Evolutionary conservation across 1,140 invertebrate species (phyloP), one percentile per base, ranked within the genome.

Genomic region (Cherax destructor): DNA sequence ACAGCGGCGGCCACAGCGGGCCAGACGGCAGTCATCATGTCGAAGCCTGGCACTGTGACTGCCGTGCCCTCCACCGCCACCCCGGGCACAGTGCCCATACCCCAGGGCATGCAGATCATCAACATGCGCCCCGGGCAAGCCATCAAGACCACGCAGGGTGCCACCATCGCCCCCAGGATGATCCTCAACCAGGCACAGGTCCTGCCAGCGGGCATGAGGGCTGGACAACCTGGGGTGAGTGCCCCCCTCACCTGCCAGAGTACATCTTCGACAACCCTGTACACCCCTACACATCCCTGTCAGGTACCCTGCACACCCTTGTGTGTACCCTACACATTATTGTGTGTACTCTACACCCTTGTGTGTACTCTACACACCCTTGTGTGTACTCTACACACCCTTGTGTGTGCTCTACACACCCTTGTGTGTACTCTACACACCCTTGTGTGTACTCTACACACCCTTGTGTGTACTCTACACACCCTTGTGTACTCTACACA

Each of bases 11-110:
- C 79, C 5, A 18, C 78, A 30, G 78, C 49, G 65, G 83, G 83
- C 65, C 89, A 91, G 83, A 74, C 84, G 83, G 85, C 90, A 72
- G 90, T 91, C 77, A 91, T 91, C 84, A 91, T 91, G 90, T 91
- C 90, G 69, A 91, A 91, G 79, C 90, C 90, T 52, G 90, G 90
- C 78, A 86, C 90, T n/a, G 90, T 91, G 90, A 83, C 90, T 74
- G 84, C 90, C 65, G 90, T 87, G 85, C 84, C 90, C 83, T 59
- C 84, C 76, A 83, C 77, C 41, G 84, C 65, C 77, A 72, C 84
- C 84, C 83, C 84, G 3, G 90, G 90, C 69, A 83, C 77, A 3
- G 90, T 91, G 84, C 61, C 90, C 50, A 77, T 86, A 0, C 61
- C 90, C n/a, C 84, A 69, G 52, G 77, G 90, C 78, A 91, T 91